These are phyloP conservation scores for Stratiomys singularior DNA, from an alignment of 2,888 invertebrate species.

Conservation along the genomic window DNA sequence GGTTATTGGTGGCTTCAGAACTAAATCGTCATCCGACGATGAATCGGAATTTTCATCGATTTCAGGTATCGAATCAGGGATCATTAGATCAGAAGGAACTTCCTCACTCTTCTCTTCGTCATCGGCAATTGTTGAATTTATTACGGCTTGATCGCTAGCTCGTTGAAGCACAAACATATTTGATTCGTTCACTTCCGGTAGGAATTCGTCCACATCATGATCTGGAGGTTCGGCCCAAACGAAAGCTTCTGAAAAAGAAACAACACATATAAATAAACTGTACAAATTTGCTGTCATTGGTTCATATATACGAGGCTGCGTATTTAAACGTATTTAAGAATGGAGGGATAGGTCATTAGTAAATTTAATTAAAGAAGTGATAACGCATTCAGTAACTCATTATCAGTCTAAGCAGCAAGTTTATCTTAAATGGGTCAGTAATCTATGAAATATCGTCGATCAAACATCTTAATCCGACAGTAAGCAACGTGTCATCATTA, in stretches of 20 bases:
- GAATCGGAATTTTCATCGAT: slow-evolving; percentile 63
- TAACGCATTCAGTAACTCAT: too few relatives aligned
- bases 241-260: slow-evolving; percentile 41
- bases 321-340: too few relatives aligned
- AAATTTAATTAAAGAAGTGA: too few relatives aligned
- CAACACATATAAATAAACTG: too few relatives aligned
- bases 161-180: slow-evolving; percentile 61
- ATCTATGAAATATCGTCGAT: too few relatives aligned
- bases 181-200: slow-evolving; percentile 62
- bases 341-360: too few relatives aligned
- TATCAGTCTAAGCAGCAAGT: too few relatives aligned
- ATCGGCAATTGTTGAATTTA: slow-evolving; percentile 55
- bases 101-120: slow-evolving; percentile 62
- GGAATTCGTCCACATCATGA: slow-evolving; percentile 61
- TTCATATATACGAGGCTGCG: too few relatives aligned
- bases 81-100: slow-evolving; percentile 63
- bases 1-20: slow-evolving; percentile 26
- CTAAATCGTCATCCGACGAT: slow-evolving; percentile 56
- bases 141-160: slow-evolving; percentile 62
- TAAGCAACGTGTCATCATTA: too few relatives aligned
- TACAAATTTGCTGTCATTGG: too few relatives aligned
- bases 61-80: slow-evolving; percentile 64
- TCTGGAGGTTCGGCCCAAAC: slow-evolving; percentile 57
- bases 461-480: too few relatives aligned
- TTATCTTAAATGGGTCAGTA: too few relatives aligned